phyloP scores from a whole-genome alignment of 2,888 invertebrate species.

The Zonitis immaculata region DNA sequence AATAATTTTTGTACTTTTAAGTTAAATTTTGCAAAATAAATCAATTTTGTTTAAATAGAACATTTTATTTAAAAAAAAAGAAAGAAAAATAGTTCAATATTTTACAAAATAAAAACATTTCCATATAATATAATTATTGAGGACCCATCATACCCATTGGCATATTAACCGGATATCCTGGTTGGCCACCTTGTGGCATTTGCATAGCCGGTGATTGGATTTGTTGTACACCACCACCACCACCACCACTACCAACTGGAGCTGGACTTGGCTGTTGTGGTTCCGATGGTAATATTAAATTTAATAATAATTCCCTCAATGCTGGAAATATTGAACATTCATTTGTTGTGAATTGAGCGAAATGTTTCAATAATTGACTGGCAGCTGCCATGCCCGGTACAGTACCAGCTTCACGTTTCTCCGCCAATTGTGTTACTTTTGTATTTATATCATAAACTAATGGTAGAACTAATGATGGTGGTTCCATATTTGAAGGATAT shows the following conservation, averaged over 20 bases:
- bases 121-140: slow-evolving; percentile 11
- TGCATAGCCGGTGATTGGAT: slow-evolving; percentile 57
- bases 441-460: slow-evolving; percentile 84
- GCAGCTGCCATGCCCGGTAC: slow-evolving; percentile 60
- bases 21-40: background rate
- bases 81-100: no score
- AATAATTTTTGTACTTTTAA: background rate
- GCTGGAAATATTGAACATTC: slow-evolving; percentile 92
- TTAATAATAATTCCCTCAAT: slow-evolving; percentile 79
- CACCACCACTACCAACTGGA: slow-evolving; percentile 28
- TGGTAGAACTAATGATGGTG: slow-evolving; percentile 75
- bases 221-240: slow-evolving; percentile 44
- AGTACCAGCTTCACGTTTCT: slow-evolving; percentile 66
- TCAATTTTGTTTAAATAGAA: background rate
- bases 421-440: slow-evolving; percentile 83
- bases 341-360: slow-evolving; percentile 67
- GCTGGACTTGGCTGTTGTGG: slow-evolving; percentile 55
- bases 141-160: slow-evolving; percentile 49
- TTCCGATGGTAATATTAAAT: slow-evolving; percentile 77
- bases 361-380: slow-evolving; percentile 62
- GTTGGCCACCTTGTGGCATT: slow-evolving; percentile 52
- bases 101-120: slow-evolving; percentile 2
- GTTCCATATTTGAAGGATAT: slow-evolving; percentile 59
- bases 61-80: background rate
- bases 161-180: slow-evolving; percentile 46